Conservation (phyloP, 2,797 vertebrate genomes). For the Typhlichthys eigenmanni region DNA sequence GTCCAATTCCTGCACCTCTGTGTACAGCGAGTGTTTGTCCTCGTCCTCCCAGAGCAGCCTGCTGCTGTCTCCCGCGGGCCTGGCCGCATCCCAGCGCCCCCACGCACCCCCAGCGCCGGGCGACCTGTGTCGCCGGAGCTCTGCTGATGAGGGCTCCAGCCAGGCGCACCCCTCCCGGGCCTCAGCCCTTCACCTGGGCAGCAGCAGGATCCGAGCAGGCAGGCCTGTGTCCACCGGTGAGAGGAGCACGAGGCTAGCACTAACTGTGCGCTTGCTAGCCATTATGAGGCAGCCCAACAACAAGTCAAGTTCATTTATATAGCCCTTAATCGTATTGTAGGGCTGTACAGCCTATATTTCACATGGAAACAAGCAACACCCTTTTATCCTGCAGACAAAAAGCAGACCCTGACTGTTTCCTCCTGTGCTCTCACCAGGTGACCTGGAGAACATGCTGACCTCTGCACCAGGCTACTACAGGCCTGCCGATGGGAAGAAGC, state of each 20-base stretch:
- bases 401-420: constrained; percentile 9
- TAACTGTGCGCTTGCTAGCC: background rate
- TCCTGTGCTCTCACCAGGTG: constrained; percentile 75
- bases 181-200: constrained; percentile 70
- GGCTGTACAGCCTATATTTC: too few relatives aligned
- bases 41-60: constrained; percentile 81
- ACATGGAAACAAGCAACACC: too few relatives aligned
- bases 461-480: constrained; percentile 67
- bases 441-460: constrained; percentile 82
- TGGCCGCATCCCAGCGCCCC: constrained; percentile 49
- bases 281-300: too few relatives aligned
- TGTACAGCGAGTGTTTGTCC: constrained; percentile 89
- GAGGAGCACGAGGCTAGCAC: constrained; percentile 12
- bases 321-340: too few relatives aligned
- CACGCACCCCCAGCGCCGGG: constrained; percentile 30
- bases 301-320: too few relatives aligned
- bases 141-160: constrained; percentile 84
- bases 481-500: constrained; percentile 59
- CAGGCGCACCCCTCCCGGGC: constrained; percentile 70
- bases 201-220: constrained; percentile 70
- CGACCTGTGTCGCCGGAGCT: constrained; percentile 80
- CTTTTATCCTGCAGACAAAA: too few relatives aligned
- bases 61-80: constrained; percentile 64
- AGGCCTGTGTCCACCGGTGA: constrained; percentile 95
- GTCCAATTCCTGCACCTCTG: constrained; percentile 92